These are phyloP conservation scores for Syrista parreyssii DNA, from an alignment of 2,888 invertebrate genomes.

Conservation along the genomic window DNA sequence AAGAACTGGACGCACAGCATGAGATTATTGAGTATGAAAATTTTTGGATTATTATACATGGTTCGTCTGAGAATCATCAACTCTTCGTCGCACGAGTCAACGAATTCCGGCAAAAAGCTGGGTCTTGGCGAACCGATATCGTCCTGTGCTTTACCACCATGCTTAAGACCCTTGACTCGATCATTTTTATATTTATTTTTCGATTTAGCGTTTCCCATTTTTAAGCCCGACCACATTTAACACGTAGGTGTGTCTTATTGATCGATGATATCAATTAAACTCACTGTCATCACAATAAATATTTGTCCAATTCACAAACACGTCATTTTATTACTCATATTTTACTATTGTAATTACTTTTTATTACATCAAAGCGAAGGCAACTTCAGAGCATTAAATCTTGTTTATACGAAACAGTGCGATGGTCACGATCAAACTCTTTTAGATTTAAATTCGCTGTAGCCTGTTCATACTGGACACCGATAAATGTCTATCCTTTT, in stretches of 20 bases:
- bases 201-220: conserved; percentile 43
- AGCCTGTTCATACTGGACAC: conserved; percentile 23
- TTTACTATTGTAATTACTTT: neutral
- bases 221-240: neutral
- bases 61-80: conserved; percentile 71
- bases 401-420: neutral
- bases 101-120: conserved; percentile 18
- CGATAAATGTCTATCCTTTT: conserved; percentile 56
- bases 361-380: no score
- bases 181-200: conserved; percentile 15
- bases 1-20: conserved; percentile 83
- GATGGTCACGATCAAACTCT: neutral
- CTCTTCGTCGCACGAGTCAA: conserved; percentile 65
- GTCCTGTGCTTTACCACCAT: neutral
- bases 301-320: neutral
- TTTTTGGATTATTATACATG: conserved; percentile 73
- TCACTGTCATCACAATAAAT: neutral
- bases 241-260: neutral
- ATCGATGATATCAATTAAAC: neutral
- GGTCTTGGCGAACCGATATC: neutral
- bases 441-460: conserved; percentile 15
- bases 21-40: conserved; percentile 82
- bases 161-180: neutral
- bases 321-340: neutral
- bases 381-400: no score